phyloP scores from a whole-genome alignment of 2,797 vertebrate species.

The Notamacropus eugenii region DNA sequence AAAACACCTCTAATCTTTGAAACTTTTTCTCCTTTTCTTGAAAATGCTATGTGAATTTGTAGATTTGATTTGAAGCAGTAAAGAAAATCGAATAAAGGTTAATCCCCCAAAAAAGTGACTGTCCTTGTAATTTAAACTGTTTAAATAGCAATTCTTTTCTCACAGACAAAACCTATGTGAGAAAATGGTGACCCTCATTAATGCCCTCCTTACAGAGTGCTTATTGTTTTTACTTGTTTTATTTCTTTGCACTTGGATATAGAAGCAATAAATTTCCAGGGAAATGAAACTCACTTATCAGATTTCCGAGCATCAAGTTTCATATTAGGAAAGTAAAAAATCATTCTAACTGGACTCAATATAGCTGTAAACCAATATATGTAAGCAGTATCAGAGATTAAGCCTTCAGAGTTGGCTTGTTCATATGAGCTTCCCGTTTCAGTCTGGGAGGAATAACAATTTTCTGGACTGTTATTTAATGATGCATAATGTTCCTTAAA shows the following conservation, averaged over 20 bases:
- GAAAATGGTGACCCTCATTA: conserved; percentile 82
- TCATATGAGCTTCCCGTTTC: conserved; percentile 70
- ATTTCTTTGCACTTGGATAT: conserved; percentile 85
- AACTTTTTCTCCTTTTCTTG: conserved; percentile 21
- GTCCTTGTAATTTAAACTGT: conserved; percentile 62
- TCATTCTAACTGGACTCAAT: conserved; percentile 81
- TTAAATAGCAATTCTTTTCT: conserved; percentile 65
- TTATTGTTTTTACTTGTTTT: conserved; percentile 86
- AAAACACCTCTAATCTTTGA: background rate
- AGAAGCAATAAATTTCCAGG: conserved; percentile 88
- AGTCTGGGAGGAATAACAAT: conserved; percentile 72
- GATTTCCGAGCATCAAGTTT: conserved; percentile 87
- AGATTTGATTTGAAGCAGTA: background rate
- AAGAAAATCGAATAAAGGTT: conserved; percentile 46
- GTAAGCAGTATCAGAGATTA: conserved; percentile 80
- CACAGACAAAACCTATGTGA: conserved; percentile 74
- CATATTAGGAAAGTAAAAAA: conserved; percentile 83
- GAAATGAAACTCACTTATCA: conserved; percentile 89
- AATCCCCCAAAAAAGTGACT: conserved; percentile 57
- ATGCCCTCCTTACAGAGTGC: conserved; percentile 78
- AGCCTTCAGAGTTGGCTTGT: conserved; percentile 60
- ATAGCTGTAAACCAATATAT: conserved; percentile 84
- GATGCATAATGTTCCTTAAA: conserved; percentile 70
- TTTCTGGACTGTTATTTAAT: conserved; percentile 75
- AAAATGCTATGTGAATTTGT: background rate